phyloP scores from a whole-genome alignment of 2,113 vertebrate species.

The Tautogolabrus adspersus region DNA sequence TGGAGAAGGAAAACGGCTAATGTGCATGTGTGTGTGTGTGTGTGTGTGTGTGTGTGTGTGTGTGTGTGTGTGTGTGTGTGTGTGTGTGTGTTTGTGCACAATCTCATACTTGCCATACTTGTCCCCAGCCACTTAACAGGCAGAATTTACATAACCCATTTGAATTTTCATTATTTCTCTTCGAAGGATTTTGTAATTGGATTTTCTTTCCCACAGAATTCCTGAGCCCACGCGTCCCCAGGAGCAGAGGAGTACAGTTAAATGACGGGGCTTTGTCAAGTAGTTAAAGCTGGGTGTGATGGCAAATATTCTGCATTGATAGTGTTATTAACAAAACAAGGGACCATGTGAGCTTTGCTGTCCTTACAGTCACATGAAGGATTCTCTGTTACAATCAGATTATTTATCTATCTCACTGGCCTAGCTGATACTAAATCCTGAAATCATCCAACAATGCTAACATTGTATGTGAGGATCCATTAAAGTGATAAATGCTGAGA shows the following conservation, averaged over 20 bases:
- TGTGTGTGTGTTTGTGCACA: slow-evolving; percentile 19
- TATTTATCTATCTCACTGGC: not conserved
- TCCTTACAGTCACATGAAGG: not conserved
- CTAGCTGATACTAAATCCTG: not conserved
- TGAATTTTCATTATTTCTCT: slow-evolving; percentile 75
- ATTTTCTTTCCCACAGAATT: slow-evolving; percentile 48
- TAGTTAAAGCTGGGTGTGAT: slow-evolving; percentile 46
- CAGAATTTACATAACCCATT: slow-evolving; percentile 76
- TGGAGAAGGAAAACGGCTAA: slow-evolving; percentile 42
- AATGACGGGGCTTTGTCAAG: slow-evolving; percentile 46
- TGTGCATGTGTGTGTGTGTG: slow-evolving; percentile 5
- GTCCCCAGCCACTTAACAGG: slow-evolving; percentile 68
- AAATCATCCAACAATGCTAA: not conserved
- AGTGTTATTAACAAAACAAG: slow-evolving; percentile 14
- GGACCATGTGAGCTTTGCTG: not conserved
- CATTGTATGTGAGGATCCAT: no score
- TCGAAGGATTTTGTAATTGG: slow-evolving; percentile 67
- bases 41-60: slow-evolving; percentile 21
- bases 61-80: slow-evolving; percentile 12
- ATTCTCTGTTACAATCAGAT: not conserved
- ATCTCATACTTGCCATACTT: slow-evolving; percentile 55
- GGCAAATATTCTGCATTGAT: slow-evolving; percentile 17
- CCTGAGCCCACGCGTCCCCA: slow-evolving; percentile 23
- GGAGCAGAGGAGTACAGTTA: slow-evolving; percentile 39
- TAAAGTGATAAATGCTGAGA: no score